Conservation (phyloP, 1,140 invertebrate species). For the Drosophila micromelanica region DNA sequence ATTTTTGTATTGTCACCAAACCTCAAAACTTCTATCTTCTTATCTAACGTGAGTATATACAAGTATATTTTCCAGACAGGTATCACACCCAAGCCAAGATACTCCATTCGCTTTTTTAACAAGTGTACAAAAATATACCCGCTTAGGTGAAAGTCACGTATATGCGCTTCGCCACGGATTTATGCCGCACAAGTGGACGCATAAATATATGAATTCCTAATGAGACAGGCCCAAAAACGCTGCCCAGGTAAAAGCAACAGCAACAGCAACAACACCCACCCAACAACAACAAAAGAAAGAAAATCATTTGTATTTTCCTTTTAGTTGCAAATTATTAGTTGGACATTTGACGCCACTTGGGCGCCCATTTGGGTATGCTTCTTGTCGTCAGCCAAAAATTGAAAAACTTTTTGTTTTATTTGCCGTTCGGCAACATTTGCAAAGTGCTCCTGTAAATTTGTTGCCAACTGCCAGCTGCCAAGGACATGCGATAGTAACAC, state of each 20-base stretch:
- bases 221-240: conserved; percentile 33
- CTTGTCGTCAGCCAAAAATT: conserved; percentile 44
- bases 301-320: conserved; percentile 52
- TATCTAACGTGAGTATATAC: no score
- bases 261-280: not conserved
- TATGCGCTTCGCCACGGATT: conserved; percentile 35
- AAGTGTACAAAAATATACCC: not conserved
- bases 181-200: conserved; percentile 53
- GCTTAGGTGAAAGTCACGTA: conserved; percentile 57
- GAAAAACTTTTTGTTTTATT: conserved; percentile 69
- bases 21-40: no score
- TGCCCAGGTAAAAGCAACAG: not conserved
- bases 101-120: not conserved
- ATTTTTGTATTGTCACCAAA: no score
- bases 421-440: conserved; percentile 40
- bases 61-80: not conserved
- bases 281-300: not conserved
- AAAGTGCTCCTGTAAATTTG: conserved; percentile 27
- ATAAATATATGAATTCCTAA: conserved; percentile 75
- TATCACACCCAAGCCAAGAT: not conserved
- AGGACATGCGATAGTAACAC: conserved; percentile 2
- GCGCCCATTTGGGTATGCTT: conserved; percentile 43
- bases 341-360: conserved; percentile 64
- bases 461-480: conserved; percentile 17
- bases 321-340: conserved; percentile 72